Conservation (phyloP, 2,888 invertebrate species). For the Orchesellides sinensis region DNA sequence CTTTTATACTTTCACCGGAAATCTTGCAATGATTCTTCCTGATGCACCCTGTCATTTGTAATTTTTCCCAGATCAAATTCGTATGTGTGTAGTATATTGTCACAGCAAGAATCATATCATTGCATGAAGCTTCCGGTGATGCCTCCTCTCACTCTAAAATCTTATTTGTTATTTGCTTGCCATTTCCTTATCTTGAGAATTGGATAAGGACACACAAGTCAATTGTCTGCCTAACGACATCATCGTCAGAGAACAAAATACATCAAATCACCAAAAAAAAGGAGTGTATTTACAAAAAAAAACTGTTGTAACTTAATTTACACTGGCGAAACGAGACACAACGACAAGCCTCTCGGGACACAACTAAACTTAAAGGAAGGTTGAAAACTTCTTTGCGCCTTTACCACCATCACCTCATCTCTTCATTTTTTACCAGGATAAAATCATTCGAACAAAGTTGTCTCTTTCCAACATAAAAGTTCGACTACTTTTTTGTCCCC, state of each 20-base stretch:
- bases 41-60: too few relatives aligned
- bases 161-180: too few relatives aligned
- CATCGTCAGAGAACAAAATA: not conserved
- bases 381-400: not conserved
- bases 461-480: too few relatives aligned
- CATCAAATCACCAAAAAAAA: not conserved
- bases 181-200: slow-evolving; percentile 23
- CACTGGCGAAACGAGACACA: slow-evolving; percentile 22
- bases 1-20: too few relatives aligned
- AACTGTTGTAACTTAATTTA: slow-evolving; percentile 43
- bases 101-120: too few relatives aligned
- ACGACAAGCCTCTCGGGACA: slow-evolving; percentile 31
- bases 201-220: slow-evolving; percentile 2
- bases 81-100: too few relatives aligned
- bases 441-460: slow-evolving; percentile 12
- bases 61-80: too few relatives aligned
- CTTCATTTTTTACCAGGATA: slow-evolving; percentile 11
- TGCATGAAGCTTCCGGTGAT: too few relatives aligned
- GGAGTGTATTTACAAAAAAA: not conserved
- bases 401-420: not conserved
- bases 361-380: not conserved
- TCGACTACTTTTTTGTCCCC: slow-evolving; percentile 6
- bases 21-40: too few relatives aligned
- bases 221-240: not conserved
- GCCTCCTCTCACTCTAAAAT: too few relatives aligned